phyloP scores from a whole-genome alignment of 35 echinoderm and acorn worm genomes.

The Apostichopus californicus region DNA sequence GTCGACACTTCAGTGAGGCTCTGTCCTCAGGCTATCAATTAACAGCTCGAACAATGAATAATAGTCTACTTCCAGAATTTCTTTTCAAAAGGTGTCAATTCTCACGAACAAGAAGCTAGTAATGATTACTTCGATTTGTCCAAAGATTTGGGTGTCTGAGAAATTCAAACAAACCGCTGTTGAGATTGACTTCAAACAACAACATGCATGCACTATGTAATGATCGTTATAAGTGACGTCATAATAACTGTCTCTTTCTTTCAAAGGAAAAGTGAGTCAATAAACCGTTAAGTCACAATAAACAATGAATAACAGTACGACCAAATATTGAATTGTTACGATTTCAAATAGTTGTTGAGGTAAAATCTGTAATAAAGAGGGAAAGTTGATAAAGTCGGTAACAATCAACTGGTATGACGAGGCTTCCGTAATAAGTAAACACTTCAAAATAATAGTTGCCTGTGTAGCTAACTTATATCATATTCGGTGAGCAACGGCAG shows the following conservation, averaged over 20 bases:
- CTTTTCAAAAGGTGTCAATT: slow-evolving; percentile 10
- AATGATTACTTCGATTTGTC: background rate
- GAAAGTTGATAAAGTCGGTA: too few relatives aligned
- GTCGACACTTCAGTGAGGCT: background rate
- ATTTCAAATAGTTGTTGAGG: too few relatives aligned
- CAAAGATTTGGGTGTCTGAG: background rate
- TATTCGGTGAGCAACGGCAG: too few relatives aligned
- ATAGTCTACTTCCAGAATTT: background rate
- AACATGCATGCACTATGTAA: slow-evolving; percentile 5
- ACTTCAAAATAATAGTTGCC: too few relatives aligned
- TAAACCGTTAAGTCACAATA: too few relatives aligned
- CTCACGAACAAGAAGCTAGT: background rate
- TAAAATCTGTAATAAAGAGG: too few relatives aligned
- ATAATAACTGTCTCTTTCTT: background rate
- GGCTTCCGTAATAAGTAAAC: too few relatives aligned
- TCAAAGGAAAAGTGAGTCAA: too few relatives aligned
- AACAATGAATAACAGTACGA: too few relatives aligned
- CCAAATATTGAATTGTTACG: too few relatives aligned
- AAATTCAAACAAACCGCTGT: slow-evolving; percentile 46
- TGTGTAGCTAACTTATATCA: too few relatives aligned
- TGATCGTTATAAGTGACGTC: slow-evolving; percentile 40
- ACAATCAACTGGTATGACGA: too few relatives aligned
- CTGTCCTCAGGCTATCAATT: slow-evolving; percentile 18
- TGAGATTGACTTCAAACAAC: slow-evolving; percentile 39
- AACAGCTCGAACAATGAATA: slow-evolving; percentile 1